Conservation (phyloP, 2,888 invertebrate species). For the Steinernema hermaphroditum region DNA sequence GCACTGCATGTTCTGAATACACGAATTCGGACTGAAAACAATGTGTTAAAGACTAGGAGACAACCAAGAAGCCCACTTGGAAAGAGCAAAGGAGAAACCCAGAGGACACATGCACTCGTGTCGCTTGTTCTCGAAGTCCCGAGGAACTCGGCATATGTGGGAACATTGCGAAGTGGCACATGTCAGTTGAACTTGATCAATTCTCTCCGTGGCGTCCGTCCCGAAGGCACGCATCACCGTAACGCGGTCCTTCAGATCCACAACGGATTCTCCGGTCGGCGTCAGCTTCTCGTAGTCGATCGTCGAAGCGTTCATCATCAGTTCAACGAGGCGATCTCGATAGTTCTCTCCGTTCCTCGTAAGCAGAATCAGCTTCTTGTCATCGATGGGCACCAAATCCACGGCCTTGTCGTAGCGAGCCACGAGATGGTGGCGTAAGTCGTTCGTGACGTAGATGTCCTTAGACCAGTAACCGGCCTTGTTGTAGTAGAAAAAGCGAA, state of each 20-base stretch:
- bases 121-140: constrained; percentile 19
- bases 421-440: constrained; percentile 33
- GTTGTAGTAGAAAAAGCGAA: constrained; percentile 42
- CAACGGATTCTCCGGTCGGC: constrained; percentile 7
- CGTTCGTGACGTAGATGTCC: constrained; percentile 40
- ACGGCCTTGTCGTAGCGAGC: constrained; percentile 8
- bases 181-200: constrained; percentile 16
- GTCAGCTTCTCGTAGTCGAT: constrained; percentile 25
- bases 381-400: constrained; percentile 14
- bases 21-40: constrained; percentile 35
- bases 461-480: constrained; percentile 41
- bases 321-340: constrained; percentile 21
- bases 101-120: constrained; percentile 40
- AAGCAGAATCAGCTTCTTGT: constrained; percentile 20
- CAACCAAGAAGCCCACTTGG: constrained; percentile 23
- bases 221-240: constrained; percentile 30
- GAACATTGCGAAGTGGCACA: constrained; percentile 32
- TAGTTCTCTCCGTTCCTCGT: constrained; percentile 25
- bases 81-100: constrained; percentile 25
- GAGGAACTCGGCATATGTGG: constrained; percentile 35
- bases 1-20: constrained; percentile 41
- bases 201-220: constrained; percentile 26
- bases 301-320: constrained; percentile 25
- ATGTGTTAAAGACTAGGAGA: background rate
- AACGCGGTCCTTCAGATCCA: background rate